Evolutionary conservation across 1,140 invertebrate genomes (phyloP), one percentile per base, ranked within the genome.

Genomic region (Drosophila micromelanica): DNA sequence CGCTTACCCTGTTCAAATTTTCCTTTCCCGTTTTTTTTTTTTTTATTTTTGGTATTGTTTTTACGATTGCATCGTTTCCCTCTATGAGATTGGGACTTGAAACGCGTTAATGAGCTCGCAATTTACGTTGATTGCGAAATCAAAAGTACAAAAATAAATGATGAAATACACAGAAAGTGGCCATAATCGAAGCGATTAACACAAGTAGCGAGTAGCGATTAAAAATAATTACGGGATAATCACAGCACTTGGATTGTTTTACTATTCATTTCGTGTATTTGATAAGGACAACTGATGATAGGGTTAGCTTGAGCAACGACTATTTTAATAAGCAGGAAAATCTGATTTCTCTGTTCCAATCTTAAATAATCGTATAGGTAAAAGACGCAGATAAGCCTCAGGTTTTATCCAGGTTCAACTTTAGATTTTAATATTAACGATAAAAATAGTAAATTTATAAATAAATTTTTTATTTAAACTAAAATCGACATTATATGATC

Each of bases 51-150:
- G 63, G 35, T 23, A 63, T 73, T 68, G 69, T 76, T 69, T 60
- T 49, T 32, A 46, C 52, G 15, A 30, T 52, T 69, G 48, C 40
- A 48, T 62, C 40, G 38, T 6, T 64, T 45, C n/a, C n/a, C 42
- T 12, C 46, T 20, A 15, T 42, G 40, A 46, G 59, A 40, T 70
- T 55, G 51, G 55, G 27, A 59, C 64, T 73, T 61, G 17, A 73
- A 73, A 17, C 40, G 70, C 64, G 64, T 68, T 73, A 73, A 73
- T 73, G 49, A 73, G 70, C 70, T 54, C 40, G 35, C 70, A 27
- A 68, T 55, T 55, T 68, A 56, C 48, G 38, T 30, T 17, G 49
- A 69, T 62, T 69, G 49, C n/a, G 40, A 13, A 12, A 23, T 11
- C 3, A 5, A 5, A 23, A 23, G 20, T 0, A 2, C 2, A 23